phyloP scores from a whole-genome alignment of 2,888 invertebrate species.

The Drosophila nr. perissopoda region DNA sequence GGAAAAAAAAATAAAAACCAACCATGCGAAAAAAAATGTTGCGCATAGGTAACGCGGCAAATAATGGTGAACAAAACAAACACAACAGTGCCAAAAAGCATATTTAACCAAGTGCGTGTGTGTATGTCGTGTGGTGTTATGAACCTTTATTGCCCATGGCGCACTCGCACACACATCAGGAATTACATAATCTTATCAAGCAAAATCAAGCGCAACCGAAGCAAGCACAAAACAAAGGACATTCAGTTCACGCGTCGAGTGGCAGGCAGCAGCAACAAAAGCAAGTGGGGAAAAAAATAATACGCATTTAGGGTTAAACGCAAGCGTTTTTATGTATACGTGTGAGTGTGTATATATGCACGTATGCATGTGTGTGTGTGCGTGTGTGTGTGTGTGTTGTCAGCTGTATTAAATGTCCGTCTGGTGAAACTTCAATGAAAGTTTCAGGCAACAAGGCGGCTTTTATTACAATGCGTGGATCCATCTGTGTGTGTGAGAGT shows the following conservation, averaged over 20 bases:
- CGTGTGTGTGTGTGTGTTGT: slow-evolving; percentile 39
- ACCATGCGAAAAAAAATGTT: slow-evolving; percentile 50
- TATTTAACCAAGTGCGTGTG: slow-evolving; percentile 55
- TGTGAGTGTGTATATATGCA: background rate
- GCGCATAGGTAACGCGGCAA: slow-evolving; percentile 39
- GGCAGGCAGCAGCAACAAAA: slow-evolving; percentile 33
- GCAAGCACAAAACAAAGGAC: slow-evolving; percentile 52
- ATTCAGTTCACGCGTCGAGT: slow-evolving; percentile 47
- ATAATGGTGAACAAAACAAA: slow-evolving; percentile 49
- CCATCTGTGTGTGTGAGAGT: slow-evolving; percentile 6
- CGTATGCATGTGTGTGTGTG: slow-evolving; percentile 17
- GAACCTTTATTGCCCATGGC: slow-evolving; percentile 57
- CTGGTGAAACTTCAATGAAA: slow-evolving; percentile 68
- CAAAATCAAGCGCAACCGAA: slow-evolving; percentile 67
- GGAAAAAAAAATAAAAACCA: slow-evolving; percentile 10
- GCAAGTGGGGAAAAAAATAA: slow-evolving; percentile 47
- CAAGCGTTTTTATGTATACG: slow-evolving; percentile 67
- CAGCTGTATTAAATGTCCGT: slow-evolving; percentile 65
- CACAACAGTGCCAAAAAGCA: slow-evolving; percentile 45
- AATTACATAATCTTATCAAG: slow-evolving; percentile 73
- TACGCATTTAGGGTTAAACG: slow-evolving; percentile 76
- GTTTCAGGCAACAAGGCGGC: slow-evolving; percentile 38
- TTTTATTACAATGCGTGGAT: slow-evolving; percentile 14
- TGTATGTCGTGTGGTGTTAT: slow-evolving; percentile 32
- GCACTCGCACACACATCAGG: slow-evolving; percentile 28